These are phyloP conservation scores for Seriola rivoliana DNA, from an alignment of 2,113 vertebrate species.

Conservation along the genomic window DNA sequence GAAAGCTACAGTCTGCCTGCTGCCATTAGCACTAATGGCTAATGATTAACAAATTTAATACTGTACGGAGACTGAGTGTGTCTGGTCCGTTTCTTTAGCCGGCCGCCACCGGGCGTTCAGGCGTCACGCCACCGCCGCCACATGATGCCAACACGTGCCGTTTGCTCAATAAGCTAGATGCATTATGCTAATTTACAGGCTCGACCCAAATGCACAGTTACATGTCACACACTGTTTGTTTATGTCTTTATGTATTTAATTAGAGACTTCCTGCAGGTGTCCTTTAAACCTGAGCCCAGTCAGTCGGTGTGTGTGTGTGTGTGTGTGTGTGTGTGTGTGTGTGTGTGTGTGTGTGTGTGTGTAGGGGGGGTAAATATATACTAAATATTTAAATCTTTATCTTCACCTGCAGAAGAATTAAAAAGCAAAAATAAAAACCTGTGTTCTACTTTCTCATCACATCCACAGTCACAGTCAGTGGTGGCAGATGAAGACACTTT, in stretches of 20 bases:
- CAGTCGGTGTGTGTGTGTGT: no score
- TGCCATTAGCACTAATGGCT: slow-evolving; percentile 74
- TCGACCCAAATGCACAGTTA: not conserved
- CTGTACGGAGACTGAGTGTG: slow-evolving; percentile 33
- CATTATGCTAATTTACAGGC: slow-evolving; percentile 50
- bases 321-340: no score
- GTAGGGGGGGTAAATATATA: no score
- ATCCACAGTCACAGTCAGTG: not conserved
- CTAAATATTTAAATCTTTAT: not conserved
- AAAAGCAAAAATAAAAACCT: not conserved
- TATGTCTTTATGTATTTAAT: not conserved
- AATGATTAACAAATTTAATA: slow-evolving; percentile 75
- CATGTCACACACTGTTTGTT: not conserved
- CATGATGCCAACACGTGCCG: slow-evolving; percentile 46
- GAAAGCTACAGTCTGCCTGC: slow-evolving; percentile 60
- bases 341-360: no score
- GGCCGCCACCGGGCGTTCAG: not conserved
- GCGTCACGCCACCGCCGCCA: slow-evolving; percentile 23
- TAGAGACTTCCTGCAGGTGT: not conserved
- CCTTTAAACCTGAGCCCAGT: no score
- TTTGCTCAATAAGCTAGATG: not conserved
- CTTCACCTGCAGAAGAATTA: not conserved
- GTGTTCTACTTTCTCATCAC: slow-evolving; percentile 4
- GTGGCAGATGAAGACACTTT: slow-evolving; percentile 30
- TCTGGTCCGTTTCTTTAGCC: slow-evolving; percentile 49